A percentile compares a stretch with the other conserved stretches of the same genome.
Evolutionary conservation across 2,888 invertebrate species (phyloP).

Genomic region (Oligia fasciuncula): DNA sequence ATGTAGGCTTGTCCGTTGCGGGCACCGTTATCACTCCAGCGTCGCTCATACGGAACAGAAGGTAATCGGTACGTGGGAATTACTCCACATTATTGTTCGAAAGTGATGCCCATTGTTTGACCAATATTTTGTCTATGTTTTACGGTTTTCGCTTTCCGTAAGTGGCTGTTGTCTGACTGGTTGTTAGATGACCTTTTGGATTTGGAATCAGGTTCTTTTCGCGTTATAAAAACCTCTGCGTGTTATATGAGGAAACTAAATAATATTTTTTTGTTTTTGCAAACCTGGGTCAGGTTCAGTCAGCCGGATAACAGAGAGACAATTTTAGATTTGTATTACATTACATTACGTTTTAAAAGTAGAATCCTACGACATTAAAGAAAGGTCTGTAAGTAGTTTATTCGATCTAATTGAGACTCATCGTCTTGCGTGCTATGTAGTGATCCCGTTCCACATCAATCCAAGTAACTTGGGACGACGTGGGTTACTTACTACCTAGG

Average conservation of each 20-base stretch:
- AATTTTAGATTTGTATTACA: background rate
- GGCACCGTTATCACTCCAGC: slow-evolving; percentile 65
- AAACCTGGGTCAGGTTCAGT: background rate
- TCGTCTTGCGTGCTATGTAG: background rate
- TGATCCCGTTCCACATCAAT: background rate
- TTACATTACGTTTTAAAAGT: too few relatives aligned
- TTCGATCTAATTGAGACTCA: background rate
- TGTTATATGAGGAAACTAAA: background rate
- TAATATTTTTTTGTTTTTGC: background rate
- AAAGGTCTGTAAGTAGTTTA: background rate
- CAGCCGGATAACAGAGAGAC: background rate
- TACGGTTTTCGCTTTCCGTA: slow-evolving; percentile 62
- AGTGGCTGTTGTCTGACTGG: slow-evolving; percentile 5
- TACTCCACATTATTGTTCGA: slow-evolving; percentile 63
- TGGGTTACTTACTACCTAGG: background rate
- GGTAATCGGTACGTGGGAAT: slow-evolving; percentile 80
- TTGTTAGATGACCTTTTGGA: slow-evolving; percentile 30
- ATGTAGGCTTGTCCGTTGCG: slow-evolving; percentile 69
- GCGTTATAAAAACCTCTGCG: background rate
- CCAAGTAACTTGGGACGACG: background rate
- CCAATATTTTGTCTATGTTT: slow-evolving; percentile 45
- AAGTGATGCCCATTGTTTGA: slow-evolving; percentile 58
- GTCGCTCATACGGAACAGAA: slow-evolving; percentile 60
- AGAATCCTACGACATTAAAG: background rate
- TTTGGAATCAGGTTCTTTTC: slow-evolving; percentile 14